phyloP scores from a whole-genome alignment of 2,888 invertebrate genomes.

The Saturnia pavonia region DNA sequence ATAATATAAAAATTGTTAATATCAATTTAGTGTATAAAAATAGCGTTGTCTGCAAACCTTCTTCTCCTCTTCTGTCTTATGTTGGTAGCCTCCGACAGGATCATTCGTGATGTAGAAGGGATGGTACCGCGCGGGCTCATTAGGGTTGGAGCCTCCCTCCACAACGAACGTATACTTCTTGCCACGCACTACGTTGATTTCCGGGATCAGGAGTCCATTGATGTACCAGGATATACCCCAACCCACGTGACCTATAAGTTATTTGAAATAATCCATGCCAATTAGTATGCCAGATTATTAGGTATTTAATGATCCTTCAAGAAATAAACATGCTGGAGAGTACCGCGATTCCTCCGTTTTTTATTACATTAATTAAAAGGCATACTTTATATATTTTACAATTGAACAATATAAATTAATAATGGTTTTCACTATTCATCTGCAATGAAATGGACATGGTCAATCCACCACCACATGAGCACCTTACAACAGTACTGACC shows the following conservation, averaged over 20 bases:
- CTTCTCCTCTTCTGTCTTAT: constrained; percentile 91
- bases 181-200: constrained; percentile 93
- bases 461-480: not conserved
- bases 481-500: constrained; percentile 72
- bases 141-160: constrained; percentile 91
- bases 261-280: not conserved
- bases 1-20: not conserved
- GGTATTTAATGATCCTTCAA: not conserved
- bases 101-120: constrained; percentile 97
- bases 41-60: constrained; percentile 78
- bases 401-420: not conserved
- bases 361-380: not conserved
- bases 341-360: not conserved
- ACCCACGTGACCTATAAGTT: constrained; percentile 89
- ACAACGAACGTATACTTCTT: constrained; percentile 93
- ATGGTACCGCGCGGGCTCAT: constrained; percentile 91
- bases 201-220: constrained; percentile 95
- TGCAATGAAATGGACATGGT: not conserved
- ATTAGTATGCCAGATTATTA: not conserved
- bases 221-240: constrained; percentile 98
- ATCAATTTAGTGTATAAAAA: not conserved
- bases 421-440: not conserved
- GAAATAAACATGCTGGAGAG: too few species aligned
- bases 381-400: not conserved
- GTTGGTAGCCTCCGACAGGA: constrained; percentile 93